These are phyloP conservation scores for Gymnopithys bicolor DNA, from an alignment of 2,797 vertebrate species.

Conservation along the genomic window DNA sequence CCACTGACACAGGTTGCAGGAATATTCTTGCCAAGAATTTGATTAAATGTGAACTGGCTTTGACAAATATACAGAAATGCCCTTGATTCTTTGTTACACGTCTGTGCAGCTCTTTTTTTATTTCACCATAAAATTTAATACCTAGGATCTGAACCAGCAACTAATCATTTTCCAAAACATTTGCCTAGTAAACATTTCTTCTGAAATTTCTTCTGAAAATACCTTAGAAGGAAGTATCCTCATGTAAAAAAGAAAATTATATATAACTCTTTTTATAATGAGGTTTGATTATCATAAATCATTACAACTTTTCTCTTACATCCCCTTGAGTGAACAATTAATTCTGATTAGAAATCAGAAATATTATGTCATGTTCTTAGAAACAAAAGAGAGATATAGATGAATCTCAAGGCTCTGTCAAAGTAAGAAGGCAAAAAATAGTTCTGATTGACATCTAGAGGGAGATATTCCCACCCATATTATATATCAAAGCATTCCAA, in stretches of 20 bases:
- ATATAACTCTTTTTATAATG: background rate
- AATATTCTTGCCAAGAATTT: background rate
- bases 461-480: background rate
- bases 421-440: background rate
- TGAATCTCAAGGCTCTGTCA: background rate
- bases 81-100: background rate
- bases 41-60: background rate
- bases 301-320: background rate
- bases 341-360: background rate
- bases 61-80: background rate
- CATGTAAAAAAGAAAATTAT: background rate
- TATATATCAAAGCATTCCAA: background rate
- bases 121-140: background rate
- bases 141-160: background rate
- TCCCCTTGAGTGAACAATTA: background rate
- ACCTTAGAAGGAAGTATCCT: background rate
- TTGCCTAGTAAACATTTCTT: background rate
- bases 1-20: background rate
- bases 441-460: background rate
- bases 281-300: background rate
- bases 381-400: background rate
- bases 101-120: background rate
- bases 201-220: background rate
- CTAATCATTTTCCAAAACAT: background rate
- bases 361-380: background rate